Conservation (phyloP, 2,113 vertebrate species). For the Parotia lawesii region DNA sequence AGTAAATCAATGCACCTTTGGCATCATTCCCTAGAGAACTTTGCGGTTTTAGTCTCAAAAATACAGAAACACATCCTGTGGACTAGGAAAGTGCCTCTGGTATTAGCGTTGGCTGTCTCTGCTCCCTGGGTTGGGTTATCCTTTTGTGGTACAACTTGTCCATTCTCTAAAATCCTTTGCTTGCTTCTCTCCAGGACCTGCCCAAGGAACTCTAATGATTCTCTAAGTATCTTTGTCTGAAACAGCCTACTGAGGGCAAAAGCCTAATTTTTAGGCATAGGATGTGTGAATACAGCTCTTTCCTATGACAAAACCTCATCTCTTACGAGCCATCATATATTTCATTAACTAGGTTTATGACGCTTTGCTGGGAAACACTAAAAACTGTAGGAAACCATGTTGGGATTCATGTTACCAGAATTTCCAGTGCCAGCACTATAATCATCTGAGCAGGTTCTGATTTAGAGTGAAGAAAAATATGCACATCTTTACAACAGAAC, state of each 20-base stretch:
- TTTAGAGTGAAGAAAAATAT: not conserved
- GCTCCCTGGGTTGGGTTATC: not conserved
- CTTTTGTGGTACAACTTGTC: not conserved
- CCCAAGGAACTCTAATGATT: not conserved
- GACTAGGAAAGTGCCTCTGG: not conserved
- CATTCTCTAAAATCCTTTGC: not conserved
- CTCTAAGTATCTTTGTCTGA: not conserved
- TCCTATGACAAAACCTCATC: not conserved
- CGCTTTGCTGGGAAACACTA: not conserved
- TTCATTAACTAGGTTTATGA: not conserved
- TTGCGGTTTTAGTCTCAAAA: not conserved
- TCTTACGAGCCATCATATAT: not conserved
- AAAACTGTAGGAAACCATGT: not conserved
- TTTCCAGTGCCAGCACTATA: not conserved
- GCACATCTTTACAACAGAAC: not conserved
- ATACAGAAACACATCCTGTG: not conserved
- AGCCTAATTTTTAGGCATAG: not conserved
- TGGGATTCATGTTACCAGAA: not conserved
- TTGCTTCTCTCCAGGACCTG: not conserved
- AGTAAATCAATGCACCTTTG: not conserved
- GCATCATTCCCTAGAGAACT: not conserved
- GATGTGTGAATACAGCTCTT: not conserved
- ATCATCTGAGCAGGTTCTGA: not conserved
- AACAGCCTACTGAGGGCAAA: not conserved
- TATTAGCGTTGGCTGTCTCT: not conserved